These are phyloP conservation scores for Merops nubicus DNA, from an alignment of 2,113 vertebrate species.

Conservation along the genomic window DNA sequence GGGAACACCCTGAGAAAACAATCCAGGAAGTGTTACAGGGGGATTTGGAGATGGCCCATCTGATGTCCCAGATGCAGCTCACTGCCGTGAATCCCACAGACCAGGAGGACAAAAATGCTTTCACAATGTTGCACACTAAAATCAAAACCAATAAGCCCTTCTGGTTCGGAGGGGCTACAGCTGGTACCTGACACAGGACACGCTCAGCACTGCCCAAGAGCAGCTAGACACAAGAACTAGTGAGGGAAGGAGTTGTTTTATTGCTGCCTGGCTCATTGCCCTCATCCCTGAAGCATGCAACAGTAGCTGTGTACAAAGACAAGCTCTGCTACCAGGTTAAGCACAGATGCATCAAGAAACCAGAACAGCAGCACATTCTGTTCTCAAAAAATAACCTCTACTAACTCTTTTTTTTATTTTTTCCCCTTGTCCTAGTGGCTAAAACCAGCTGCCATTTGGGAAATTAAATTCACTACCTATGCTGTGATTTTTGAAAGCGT, in stretches of 20 bases:
- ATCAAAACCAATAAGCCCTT: neutral
- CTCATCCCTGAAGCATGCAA: neutral
- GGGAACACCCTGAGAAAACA: neutral
- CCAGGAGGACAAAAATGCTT: neutral
- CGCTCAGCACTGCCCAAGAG: neutral
- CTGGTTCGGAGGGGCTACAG: neutral
- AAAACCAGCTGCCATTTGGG: neutral
- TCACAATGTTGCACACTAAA: neutral
- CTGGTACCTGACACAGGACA: fast-evolving
- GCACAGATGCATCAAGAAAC: neutral
- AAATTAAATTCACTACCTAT: conserved; percentile 32
- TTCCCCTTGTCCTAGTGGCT: neutral
- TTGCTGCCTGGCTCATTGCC: neutral
- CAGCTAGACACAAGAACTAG: neutral
- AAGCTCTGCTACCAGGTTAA: neutral
- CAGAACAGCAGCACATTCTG: neutral
- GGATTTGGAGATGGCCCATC: neutral
- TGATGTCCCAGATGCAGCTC: neutral
- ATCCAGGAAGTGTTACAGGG: neutral
- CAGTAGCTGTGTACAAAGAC: neutral
- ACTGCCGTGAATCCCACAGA: neutral
- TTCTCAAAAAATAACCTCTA: neutral
- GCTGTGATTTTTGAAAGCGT: neutral
- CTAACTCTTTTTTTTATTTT: neutral
- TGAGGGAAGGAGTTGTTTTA: neutral